Base-by-base conservation (phyloP, 2,888 invertebrate genomes). In the Drosophila affinis region DNA sequence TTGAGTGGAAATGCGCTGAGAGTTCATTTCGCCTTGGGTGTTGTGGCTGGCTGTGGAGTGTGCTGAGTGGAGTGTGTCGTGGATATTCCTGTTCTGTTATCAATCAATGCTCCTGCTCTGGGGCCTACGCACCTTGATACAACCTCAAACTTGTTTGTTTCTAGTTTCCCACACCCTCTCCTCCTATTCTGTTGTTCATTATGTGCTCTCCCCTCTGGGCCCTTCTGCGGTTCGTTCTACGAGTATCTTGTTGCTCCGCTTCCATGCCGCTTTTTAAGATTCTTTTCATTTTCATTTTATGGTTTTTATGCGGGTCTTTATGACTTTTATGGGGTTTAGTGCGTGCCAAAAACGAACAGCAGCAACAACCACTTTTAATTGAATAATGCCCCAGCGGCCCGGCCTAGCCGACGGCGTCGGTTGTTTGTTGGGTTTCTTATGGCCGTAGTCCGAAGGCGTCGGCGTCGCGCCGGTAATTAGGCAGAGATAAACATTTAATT, bases 261-360 rank as follows among this genome's bases (percentile, higher is more conserved):
- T 62, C 48, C 52, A 46, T 62, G 72, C 55, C 73, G 73, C 68
- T 81, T 81, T 84, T 88, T 82, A 78, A 86, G 82, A 88, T 91
- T 90, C 79, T 89, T 91, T 87, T 89, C 81, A 87, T 89, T 90
- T 91, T 90, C 88, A 76, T 89, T 91, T 91, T 85, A 91, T 91
- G 86, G 78, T 81, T 91, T 91, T 90, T 89, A 91, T 91, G 89
- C 81, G 88, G 87, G 85, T 77, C 89, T 91, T 91, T 91, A 91
- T 91, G 91, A 88, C 81, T 90, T 91, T 91, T 91, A 91, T 91
- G 87, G 84, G 86, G 90, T 89, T 91, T 89, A 91, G 91, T 91
- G 91, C 91, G 91, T 91, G 91, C 91, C 92, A 90, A 90, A 90
- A 90, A 87, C 81, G 86, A 71, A 67, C 59, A 58, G 59, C 46